These are phyloP conservation scores for Hassar affinis DNA, from an alignment of 2,113 vertebrate species.

Conservation along the genomic window DNA sequence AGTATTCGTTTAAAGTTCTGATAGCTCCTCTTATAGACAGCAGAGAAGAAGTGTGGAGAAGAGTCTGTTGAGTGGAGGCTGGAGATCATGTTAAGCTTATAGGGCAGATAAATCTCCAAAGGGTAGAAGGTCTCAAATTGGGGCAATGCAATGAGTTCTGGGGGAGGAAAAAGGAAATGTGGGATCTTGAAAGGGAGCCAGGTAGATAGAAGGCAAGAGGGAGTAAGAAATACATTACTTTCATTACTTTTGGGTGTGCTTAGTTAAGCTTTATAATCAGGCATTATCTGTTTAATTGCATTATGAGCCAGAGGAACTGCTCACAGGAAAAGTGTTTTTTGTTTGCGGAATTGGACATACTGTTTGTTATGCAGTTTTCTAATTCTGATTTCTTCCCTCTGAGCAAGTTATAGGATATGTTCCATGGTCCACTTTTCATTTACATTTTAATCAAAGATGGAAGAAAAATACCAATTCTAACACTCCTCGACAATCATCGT, in stretches of 20 bases:
- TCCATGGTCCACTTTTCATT: constrained; percentile 1
- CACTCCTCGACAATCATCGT: background rate
- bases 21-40: constrained; percentile 23
- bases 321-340: background rate
- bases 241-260: background rate
- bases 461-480: background rate
- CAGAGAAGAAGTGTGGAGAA: background rate
- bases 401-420: too few relatives aligned
- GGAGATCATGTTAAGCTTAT: constrained; percentile 4
- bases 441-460: constrained; percentile 30
- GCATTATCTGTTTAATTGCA: background rate
- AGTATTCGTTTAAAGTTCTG: constrained; percentile 35
- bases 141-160: background rate
- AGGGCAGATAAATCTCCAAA: constrained; percentile 9
- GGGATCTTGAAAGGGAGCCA: background rate
- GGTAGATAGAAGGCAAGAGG: background rate
- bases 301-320: background rate
- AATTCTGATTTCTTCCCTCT: background rate
- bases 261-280: constrained; percentile 20
- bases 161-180: background rate
- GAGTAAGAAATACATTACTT: background rate
- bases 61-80: background rate
- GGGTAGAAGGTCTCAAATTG: constrained; percentile 27
- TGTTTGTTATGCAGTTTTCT: background rate
- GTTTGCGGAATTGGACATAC: background rate